Percentiles rank a stretch among this genome's conserved stretches.
These are phyloP conservation scores for Lepidocyrtoides sp. DNA, from an alignment of 2,888 invertebrate species.

Conservation along the genomic window DNA sequence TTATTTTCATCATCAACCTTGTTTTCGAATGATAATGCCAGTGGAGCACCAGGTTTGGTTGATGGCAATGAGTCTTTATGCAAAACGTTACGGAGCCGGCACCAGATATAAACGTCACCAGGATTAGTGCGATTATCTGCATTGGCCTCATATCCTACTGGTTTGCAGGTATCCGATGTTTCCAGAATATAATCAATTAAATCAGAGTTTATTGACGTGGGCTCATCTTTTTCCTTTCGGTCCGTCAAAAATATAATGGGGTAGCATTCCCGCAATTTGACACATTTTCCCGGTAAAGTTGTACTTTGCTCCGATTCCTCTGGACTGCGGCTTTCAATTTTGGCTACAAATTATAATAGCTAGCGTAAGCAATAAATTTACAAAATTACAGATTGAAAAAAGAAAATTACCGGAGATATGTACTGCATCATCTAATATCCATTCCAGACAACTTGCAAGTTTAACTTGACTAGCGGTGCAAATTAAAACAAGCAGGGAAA, in stretches of 20 bases:
- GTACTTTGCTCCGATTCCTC: conserved; percentile 26
- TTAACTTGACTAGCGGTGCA: neutral
- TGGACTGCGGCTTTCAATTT: conserved; percentile 48
- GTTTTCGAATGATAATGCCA: neutral
- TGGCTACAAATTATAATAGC: neutral
- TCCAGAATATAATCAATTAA: conserved; percentile 75
- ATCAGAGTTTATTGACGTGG: conserved; percentile 44
- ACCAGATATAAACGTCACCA: conserved; percentile 74
- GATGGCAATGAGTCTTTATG: neutral
- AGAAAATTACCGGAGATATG: conserved; percentile 72
- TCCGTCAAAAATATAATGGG: conserved; percentile 72
- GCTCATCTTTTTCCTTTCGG: conserved; percentile 36
- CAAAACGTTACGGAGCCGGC: conserved; percentile 63
- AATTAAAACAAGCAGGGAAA: neutral
- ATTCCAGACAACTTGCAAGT: conserved; percentile 44
- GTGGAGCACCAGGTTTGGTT: neutral
- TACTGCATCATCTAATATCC: conserved; percentile 77
- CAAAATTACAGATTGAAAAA: too few species aligned
- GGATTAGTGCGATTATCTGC: neutral
- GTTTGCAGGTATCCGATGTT: conserved; percentile 68
- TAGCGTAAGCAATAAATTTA: neutral
- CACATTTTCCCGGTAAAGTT: conserved; percentile 70
- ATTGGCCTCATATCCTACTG: neutral
- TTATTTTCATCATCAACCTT: conserved; percentile 49
- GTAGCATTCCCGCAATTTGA: conserved; percentile 75